A percentile compares a stretch with the other conserved stretches of the same genome.
Conservation (phyloP, 2,888 invertebrate species). For the Mystacides longicornis region DNA sequence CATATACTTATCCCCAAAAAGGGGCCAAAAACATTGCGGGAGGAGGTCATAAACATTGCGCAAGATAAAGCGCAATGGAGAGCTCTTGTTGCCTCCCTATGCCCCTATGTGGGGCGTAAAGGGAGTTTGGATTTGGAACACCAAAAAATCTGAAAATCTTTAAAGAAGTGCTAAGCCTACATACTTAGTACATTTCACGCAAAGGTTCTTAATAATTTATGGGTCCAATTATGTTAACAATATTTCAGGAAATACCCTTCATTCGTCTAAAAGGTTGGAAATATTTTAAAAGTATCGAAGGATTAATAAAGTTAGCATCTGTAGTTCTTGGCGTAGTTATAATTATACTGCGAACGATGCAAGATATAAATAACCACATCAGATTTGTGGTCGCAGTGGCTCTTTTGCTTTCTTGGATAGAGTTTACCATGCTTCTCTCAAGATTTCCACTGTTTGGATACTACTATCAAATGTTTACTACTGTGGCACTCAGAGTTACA, state of each 20-base stretch:
- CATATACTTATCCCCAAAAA: no score
- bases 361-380: constrained; percentile 30
- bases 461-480: constrained; percentile 55
- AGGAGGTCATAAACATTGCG: no score
- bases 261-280: constrained; percentile 44
- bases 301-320: constrained; percentile 49
- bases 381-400: constrained; percentile 48
- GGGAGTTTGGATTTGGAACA: no score
- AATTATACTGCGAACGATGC: constrained; percentile 29
- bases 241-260: constrained; percentile 48
- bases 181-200: no score
- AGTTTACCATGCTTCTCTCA: constrained; percentile 50
- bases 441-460: constrained; percentile 52
- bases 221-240: no score
- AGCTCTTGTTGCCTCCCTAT: no score
- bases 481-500: constrained; percentile 48
- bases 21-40: no score
- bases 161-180: no score
- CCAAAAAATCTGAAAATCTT: no score
- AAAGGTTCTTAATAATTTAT: no score
- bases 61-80: no score
- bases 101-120: no score
- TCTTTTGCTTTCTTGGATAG: constrained; percentile 48
- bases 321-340: constrained; percentile 39
- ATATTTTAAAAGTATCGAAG: constrained; percentile 48